Conservation (phyloP, 2,113 vertebrate genomes). For the Pseudonaja textilis region DNA sequence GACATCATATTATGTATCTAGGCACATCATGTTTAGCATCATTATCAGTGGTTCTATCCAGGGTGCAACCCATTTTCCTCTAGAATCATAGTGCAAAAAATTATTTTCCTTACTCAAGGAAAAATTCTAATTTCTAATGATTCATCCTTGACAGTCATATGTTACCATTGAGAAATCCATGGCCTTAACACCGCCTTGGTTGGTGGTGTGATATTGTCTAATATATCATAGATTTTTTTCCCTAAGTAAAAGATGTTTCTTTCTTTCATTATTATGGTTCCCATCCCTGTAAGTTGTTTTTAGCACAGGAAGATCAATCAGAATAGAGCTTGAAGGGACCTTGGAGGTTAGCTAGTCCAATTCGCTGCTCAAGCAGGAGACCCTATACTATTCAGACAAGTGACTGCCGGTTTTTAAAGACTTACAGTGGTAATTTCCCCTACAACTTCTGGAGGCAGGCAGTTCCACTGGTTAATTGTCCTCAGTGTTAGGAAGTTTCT, state of each 20-base stretch:
- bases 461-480: not conserved
- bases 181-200: not conserved
- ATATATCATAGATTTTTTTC: no score
- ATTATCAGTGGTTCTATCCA: not conserved
- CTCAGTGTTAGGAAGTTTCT: not conserved
- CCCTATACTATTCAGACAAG: no score
- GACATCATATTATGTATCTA: not conserved
- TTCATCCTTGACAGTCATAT: not conserved
- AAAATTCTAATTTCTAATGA: not conserved
- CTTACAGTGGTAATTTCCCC: no score
- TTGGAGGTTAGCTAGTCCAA: not conserved
- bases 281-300: no score
- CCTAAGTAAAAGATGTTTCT: no score
- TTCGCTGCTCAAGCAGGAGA: not conserved
- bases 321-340: no score
- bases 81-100: not conserved
- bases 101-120: not conserved
- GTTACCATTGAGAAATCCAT: not conserved
- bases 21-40: not conserved
- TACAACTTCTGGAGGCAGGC: no score
- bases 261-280: no score
- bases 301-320: no score
- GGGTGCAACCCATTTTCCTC: not conserved
- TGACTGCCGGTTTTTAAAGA: no score
- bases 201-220: no score